Conservation (phyloP, 2,113 vertebrate genomes). For the Varanus salvator region DNA sequence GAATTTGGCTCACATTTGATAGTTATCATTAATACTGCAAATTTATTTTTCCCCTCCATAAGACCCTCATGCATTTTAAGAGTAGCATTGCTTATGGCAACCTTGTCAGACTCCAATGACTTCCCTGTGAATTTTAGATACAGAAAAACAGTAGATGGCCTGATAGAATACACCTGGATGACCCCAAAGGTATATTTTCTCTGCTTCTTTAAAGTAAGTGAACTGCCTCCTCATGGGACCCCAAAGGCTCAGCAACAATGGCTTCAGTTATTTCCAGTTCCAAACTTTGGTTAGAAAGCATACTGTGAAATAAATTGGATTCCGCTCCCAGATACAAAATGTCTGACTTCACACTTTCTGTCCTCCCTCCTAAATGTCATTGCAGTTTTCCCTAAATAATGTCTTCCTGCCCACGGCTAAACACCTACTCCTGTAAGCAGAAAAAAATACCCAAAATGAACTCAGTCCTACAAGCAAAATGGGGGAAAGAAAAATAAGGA, state of each 20-base stretch:
- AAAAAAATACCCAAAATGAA: constrained; percentile 18
- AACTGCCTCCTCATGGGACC: not conserved
- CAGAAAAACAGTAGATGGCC: not conserved
- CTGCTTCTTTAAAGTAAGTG: not conserved
- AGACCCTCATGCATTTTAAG: not conserved
- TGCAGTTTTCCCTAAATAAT: constrained; percentile 26
- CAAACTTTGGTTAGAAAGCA: constrained; percentile 5
- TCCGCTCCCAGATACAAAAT: not conserved
- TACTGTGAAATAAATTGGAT: constrained; percentile 8
- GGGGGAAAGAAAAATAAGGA: not conserved
- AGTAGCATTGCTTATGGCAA: not conserved
- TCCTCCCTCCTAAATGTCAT: not conserved
- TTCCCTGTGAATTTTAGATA: not conserved
- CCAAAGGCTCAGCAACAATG: not conserved
- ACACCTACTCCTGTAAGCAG: not conserved
- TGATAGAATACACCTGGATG: not conserved
- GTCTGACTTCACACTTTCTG: not conserved
- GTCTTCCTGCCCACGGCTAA: not conserved
- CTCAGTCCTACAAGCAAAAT: constrained; percentile 14
- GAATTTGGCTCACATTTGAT: not conserved
- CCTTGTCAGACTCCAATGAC: not conserved
- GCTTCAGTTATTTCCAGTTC: not conserved
- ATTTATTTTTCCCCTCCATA: not conserved
- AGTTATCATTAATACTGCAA: not conserved
- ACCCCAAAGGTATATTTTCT: not conserved